Evolutionary conservation across 2,888 invertebrate genomes (phyloP).

Genomic region (Panopea generosa): DNA sequence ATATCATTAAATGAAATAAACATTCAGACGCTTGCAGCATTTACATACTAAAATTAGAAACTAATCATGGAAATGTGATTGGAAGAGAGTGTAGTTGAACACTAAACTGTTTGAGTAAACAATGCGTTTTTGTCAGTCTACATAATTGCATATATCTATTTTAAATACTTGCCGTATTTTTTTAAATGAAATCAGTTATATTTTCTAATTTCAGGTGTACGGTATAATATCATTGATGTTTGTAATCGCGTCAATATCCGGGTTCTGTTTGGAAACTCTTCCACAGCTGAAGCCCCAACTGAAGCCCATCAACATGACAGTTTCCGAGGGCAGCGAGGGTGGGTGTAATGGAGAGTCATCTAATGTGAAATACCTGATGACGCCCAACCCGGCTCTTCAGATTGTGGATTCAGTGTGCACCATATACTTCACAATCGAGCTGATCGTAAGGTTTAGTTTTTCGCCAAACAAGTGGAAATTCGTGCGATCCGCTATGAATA

Average conservation of each 20-base stretch:
- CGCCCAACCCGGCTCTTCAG: constrained; percentile 73
- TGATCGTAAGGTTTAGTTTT: constrained; percentile 80
- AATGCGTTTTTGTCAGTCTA: too few relatives aligned
- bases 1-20: too few relatives aligned
- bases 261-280: constrained; percentile 83
- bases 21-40: too few relatives aligned
- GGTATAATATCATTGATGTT: constrained; percentile 83
- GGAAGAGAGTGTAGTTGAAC: too few relatives aligned
- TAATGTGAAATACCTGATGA: constrained; percentile 64
- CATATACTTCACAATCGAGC: constrained; percentile 83
- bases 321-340: constrained; percentile 52
- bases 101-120: too few relatives aligned
- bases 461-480: constrained; percentile 80
- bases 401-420: constrained; percentile 82
- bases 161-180: too few relatives aligned
- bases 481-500: constrained; percentile 81
- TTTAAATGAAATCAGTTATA: too few relatives aligned
- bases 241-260: constrained; percentile 82
- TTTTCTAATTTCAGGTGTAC: constrained; percentile 73
- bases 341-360: constrained; percentile 63
- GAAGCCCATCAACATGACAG: constrained; percentile 23
- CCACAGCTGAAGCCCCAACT: constrained; percentile 72
- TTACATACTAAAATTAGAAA: too few relatives aligned
- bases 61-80: too few relatives aligned
- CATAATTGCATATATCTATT: too few relatives aligned